Evolutionary conservation across 1,140 invertebrate genomes (phyloP), one percentile per base, ranked within the genome.

Genomic region (Vollenhovia emeryi): DNA sequence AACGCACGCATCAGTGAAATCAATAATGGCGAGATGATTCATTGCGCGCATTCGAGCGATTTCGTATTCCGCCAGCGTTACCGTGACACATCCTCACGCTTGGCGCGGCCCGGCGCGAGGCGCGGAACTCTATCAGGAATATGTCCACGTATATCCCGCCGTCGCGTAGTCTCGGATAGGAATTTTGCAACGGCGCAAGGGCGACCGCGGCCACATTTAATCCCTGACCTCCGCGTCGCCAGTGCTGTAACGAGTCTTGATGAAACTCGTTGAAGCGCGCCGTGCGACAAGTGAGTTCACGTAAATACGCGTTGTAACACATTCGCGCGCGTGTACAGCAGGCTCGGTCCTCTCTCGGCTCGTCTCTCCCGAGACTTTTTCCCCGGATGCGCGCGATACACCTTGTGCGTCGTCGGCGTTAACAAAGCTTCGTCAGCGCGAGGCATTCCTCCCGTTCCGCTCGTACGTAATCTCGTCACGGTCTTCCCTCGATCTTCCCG

Each of bases 141-240:
- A 79, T 13, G 45, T 71, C 78, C 78, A 36, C 30, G 36, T 43
- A 57, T 43, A 66, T 43, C 45, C 24, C 50, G 36, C n/a, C 36
- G 50, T 45, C 21, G 13, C n/a, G n/a, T n/a, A n/a, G 60, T 30
- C 66, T 71, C 78, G 36, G 15, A 79, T n/a, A 43, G 64, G 52
- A 82, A 82, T 82, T 82, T 82, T 59, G 78, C 78, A 82, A 71
- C 66, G 78, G 55, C 78, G 66, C 78, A 59, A 82, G 78, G 66
- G 66, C 55, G 66, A 66, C 27, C 75, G 60, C 75, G 60, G 27
- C 78, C 40, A 82, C 78, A 82, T 82, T 82, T 82, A 82, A 82
- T 82, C 78, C 78, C 78, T 82, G 78, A 82, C 78, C 78, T 57
- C 75, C n/a, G n/a, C n/a, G 43, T 64, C 43, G 59, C 73, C 76